These are phyloP conservation scores for Caiman crocodilus DNA, from an alignment of 2,797 vertebrate genomes.

Conservation along the genomic window DNA sequence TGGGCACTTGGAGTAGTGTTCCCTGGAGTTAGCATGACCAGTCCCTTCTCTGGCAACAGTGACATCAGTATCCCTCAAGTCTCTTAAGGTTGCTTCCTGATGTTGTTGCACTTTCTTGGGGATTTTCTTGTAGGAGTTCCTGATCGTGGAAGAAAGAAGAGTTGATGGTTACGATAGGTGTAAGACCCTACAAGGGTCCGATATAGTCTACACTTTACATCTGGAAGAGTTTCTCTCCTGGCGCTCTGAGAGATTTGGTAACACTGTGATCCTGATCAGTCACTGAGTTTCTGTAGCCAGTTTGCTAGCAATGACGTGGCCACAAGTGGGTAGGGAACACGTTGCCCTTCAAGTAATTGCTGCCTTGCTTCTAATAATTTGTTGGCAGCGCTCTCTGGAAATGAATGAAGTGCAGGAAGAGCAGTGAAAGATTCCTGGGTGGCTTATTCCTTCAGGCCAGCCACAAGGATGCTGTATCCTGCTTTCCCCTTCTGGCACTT, in stretches of 20 bases:
- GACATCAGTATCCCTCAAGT: not conserved
- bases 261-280: not conserved
- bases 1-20: not conserved
- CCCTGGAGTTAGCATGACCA: not conserved
- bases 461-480: not conserved
- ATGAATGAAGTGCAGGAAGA: not conserved
- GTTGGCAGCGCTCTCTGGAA: not conserved
- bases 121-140: not conserved
- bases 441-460: not conserved
- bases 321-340: not conserved
- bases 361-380: not conserved
- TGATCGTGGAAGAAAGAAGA: not conserved
- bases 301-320: not conserved
- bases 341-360: not conserved
- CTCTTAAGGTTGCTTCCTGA: not conserved
- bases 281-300: not conserved
- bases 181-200: not conserved
- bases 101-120: not conserved
- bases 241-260: not conserved
- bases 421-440: not conserved
- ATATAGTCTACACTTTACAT: not conserved
- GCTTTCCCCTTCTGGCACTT: not conserved
- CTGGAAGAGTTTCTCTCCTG: not conserved
- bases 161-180: not conserved
- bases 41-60: slow-evolving; percentile 35